Evolutionary conservation across 2,113 vertebrate species (phyloP), one percentile per base, ranked within the genome.

Genomic region (Petromus typicus): DNA sequence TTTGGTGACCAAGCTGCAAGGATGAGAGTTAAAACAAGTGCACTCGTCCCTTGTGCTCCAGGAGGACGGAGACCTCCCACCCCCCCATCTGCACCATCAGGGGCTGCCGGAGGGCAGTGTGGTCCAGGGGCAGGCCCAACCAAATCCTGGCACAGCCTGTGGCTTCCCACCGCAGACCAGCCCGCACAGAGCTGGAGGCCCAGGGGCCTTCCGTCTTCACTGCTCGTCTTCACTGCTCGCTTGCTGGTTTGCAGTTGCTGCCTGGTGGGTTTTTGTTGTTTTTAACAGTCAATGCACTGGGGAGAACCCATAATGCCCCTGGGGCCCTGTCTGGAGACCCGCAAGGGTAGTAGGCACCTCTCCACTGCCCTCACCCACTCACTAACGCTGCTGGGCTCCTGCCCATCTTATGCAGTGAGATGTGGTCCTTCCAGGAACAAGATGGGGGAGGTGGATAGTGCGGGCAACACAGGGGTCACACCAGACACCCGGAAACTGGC

Each of bases 1-100:
- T 96, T 96, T 88, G 12, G 91, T 84, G 95, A 95, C 96, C 96
- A 95, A 97, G 95, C 89, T 2, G 2, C 84, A n/a, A 5, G n/a
- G 95, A 85, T 30, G 82, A 92, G 95, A 94, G 97, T 97, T 95
- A 86, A 93, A 96, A 85, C 76, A 96, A 97, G 96, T 83, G 76
- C 37, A 20, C 78, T 66, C 78, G 92, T 93, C 87, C 91, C 84
- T 97, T 95, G 86, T 0, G 0, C 40, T 81, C 83, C 16, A 64
- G 75, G 63, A 90, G 76, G 91, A 96, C 10, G 0, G 23, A 5
- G 2, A 37, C 69, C 71, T 79, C 71, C 83, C 51, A 22, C 3
- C 51, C 59, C 3, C 76, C 81, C 23, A 34, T 37, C 67, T 16
- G 4, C 78, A 48, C 12, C 10, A 23, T 91, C 79, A 45, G 10